Conservation (phyloP, 2,888 invertebrate species). For the Anagyrus pseudococci region DNA sequence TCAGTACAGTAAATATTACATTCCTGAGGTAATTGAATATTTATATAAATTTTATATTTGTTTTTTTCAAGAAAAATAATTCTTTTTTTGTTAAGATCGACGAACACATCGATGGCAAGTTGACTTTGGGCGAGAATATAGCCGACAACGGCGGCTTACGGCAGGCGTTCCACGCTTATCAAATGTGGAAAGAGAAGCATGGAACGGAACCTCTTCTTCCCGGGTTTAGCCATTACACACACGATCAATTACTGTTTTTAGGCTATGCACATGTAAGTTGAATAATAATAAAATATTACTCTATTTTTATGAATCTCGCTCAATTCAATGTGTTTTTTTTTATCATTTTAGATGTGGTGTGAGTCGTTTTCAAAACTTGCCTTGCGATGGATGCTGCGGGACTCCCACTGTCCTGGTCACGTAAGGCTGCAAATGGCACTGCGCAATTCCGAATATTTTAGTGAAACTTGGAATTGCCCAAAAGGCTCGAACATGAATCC, state of each 20-base stretch:
- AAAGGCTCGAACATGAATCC: conserved; percentile 68
- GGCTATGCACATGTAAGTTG: conserved; percentile 79
- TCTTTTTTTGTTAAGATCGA: conserved; percentile 45
- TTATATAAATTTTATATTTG: too few relatives aligned
- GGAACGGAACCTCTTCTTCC: conserved; percentile 73
- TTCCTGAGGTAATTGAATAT: conserved; percentile 68
- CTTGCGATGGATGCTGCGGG: conserved; percentile 70
- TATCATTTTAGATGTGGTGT: conserved; percentile 78
- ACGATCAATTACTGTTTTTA: conserved; percentile 81
- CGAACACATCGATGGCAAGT: conserved; percentile 73
- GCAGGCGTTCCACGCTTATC: conserved; percentile 75
- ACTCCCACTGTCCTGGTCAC: conserved; percentile 77
- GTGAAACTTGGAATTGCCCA: conserved; percentile 66
- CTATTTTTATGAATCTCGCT: neutral
- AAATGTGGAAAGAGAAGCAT: conserved; percentile 65
- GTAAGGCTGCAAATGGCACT: conserved; percentile 74
- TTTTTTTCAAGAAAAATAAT: neutral
- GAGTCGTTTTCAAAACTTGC: conserved; percentile 74
- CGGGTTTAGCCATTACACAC: conserved; percentile 74
- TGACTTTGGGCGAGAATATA: conserved; percentile 82
- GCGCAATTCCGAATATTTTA: conserved; percentile 77
- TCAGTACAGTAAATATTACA: conserved; percentile 77
- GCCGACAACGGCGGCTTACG: conserved; percentile 84
- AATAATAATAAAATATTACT: neutral
- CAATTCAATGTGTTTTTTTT: neutral